Conservation (phyloP, 2,113 vertebrate genomes). For the Paradisaea rubra region DNA sequence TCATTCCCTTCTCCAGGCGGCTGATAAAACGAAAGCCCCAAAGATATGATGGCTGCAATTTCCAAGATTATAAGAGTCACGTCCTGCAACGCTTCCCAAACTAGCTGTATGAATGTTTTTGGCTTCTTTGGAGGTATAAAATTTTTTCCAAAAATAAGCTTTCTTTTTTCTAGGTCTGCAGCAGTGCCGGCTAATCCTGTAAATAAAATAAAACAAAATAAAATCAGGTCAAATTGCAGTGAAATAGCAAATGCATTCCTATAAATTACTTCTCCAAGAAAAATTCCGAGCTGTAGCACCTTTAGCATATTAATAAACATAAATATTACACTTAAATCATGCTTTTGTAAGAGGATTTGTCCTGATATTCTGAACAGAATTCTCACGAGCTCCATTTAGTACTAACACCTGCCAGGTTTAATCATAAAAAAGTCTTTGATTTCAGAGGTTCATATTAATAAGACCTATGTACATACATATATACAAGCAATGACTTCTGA, state of each 20-base stretch:
- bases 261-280: background rate
- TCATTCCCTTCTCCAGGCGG: slow-evolving; percentile 86
- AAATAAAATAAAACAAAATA: background rate
- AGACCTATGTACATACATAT: background rate
- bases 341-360: background rate
- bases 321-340: background rate
- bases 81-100: slow-evolving; percentile 98
- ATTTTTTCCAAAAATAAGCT: slow-evolving; percentile 92
- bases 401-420: background rate
- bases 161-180: slow-evolving; percentile 92
- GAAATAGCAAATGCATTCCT: background rate
- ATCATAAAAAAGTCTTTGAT: background rate
- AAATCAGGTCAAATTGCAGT: background rate
- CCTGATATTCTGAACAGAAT: background rate
- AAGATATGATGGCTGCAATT: slow-evolving; percentile 93
- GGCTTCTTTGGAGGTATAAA: slow-evolving; percentile 99
- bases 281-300: background rate
- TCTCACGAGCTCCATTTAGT: background rate
- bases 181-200: slow-evolving; percentile 86
- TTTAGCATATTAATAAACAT: background rate
- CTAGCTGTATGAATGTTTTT: slow-evolving; percentile 98
- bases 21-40: slow-evolving; percentile 96
- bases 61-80: slow-evolving; percentile 98
- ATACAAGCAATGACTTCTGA: background rate
- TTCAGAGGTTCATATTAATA: background rate